A percentile compares a stretch with the other conserved stretches of the same genome.
Conservation (phyloP, 2,888 invertebrate genomes). For the Prionchulus punctatus region DNA sequence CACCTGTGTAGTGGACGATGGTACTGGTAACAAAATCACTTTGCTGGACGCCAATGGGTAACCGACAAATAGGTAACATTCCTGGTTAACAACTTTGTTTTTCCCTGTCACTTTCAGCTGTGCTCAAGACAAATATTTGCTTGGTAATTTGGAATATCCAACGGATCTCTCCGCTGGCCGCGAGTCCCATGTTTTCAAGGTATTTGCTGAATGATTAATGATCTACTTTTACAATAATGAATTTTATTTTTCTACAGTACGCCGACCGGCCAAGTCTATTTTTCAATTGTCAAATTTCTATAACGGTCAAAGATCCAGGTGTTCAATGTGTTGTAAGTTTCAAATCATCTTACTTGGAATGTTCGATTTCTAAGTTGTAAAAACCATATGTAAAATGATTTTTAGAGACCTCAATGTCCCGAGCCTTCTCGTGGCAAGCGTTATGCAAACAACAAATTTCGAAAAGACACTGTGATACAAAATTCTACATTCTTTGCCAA, state of each 20-base stretch:
- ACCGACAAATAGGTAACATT: no score
- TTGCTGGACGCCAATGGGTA: conserved; percentile 17
- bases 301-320: not conserved
- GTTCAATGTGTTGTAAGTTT: not conserved
- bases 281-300: conserved; percentile 25
- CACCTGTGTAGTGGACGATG: conserved; percentile 28
- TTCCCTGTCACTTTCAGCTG: conserved; percentile 18
- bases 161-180: conserved; percentile 26
- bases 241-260: conserved; percentile 24
- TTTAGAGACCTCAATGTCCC: no score
- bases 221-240: no score
- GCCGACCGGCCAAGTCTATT: conserved; percentile 27
- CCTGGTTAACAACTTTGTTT: no score
- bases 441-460: no score
- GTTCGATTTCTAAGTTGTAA: no score
- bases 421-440: no score
- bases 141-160: conserved; percentile 27
- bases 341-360: no score
- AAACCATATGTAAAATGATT: no score
- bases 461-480: no score
- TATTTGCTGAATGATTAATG: no score
- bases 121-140: conserved; percentile 26
- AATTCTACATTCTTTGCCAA: no score
- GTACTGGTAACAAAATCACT: conserved; percentile 25
- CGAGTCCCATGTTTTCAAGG: conserved; percentile 12